Conservation (phyloP, 2,797 vertebrate genomes). For the Chiloscyllium punctatum region DNA sequence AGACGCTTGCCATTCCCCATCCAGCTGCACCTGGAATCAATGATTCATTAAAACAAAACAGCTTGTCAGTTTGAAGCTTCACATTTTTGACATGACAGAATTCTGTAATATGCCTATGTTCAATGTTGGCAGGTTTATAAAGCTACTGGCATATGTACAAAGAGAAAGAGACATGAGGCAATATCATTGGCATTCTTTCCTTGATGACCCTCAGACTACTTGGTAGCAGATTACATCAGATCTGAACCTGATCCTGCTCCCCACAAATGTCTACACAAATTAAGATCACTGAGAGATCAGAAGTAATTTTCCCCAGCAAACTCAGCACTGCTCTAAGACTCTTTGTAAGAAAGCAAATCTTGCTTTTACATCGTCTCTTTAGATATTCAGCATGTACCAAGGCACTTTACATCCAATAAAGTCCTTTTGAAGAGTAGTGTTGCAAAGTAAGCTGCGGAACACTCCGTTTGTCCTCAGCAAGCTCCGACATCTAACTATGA, state of each 20-base stretch:
- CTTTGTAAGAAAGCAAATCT: background rate
- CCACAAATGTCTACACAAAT: background rate
- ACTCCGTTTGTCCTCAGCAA: background rate
- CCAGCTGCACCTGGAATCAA: background rate
- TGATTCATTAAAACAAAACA: slow-evolving; percentile 1
- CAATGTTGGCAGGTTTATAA: background rate
- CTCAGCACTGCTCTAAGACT: background rate
- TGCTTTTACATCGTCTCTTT: background rate
- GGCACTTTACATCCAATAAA: background rate
- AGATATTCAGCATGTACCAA: background rate
- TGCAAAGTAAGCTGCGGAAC: background rate
- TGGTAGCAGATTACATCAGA: background rate
- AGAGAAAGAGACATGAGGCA: background rate
- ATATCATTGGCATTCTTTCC: background rate
- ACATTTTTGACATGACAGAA: background rate
- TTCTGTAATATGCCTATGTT: background rate
- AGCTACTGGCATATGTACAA: background rate
- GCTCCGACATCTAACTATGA: background rate
- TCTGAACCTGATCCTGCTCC: background rate
- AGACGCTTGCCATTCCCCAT: background rate
- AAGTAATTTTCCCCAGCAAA: background rate
- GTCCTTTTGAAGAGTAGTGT: background rate
- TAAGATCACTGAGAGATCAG: background rate
- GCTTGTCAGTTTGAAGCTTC: background rate
- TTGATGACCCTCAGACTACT: background rate